Percentiles rank a stretch among this genome's conserved stretches.
These are phyloP conservation scores for Thereuonema tuberculata DNA, from an alignment of 1,140 invertebrate genomes.

Conservation along the genomic window DNA sequence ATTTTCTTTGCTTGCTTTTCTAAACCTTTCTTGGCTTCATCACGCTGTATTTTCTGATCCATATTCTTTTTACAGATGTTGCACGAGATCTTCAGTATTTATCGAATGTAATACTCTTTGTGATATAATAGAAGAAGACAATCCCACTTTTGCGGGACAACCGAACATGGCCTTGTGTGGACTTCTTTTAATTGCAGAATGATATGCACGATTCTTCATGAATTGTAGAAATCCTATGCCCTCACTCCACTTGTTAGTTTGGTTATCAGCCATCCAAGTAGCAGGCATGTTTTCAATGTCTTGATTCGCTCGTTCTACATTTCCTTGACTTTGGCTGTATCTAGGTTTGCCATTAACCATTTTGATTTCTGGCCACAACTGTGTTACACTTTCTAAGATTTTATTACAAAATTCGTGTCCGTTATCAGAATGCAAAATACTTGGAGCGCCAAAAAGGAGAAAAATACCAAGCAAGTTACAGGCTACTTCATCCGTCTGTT, in stretches of 20 bases:
- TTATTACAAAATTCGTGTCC: constrained; percentile 26
- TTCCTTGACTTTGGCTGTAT: constrained; percentile 26
- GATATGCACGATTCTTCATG: constrained; percentile 14
- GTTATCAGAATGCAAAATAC: constrained; percentile 31
- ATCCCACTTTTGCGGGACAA: constrained; percentile 12
- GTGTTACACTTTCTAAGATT: constrained; percentile 15
- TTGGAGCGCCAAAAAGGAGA: constrained; percentile 27
- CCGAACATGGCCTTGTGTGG: constrained; percentile 18
- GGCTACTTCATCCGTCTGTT: constrained; percentile 28
- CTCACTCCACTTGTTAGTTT: constrained; percentile 14
- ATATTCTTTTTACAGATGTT: constrained; percentile 15
- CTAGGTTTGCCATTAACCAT: constrained; percentile 31
- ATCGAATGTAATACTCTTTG: constrained; percentile 10
- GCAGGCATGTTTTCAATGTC: constrained; percentile 28
- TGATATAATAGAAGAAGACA: constrained; percentile 12
- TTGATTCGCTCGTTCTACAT: constrained; percentile 28
- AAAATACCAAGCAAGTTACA: constrained; percentile 30
- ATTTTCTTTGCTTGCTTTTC: constrained; percentile 11
- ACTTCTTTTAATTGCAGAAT: constrained; percentile 17
- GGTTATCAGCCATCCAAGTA: constrained; percentile 18
- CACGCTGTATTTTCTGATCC: constrained; percentile 13
- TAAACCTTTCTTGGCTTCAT: constrained; percentile 12
- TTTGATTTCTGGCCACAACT: constrained; percentile 25
- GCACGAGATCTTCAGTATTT: constrained; percentile 9
- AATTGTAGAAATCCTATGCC: constrained; percentile 15